These are phyloP conservation scores for Zhuqinia jingwanae DNA, from an alignment of 2,888 invertebrate species.

Conservation along the genomic window DNA sequence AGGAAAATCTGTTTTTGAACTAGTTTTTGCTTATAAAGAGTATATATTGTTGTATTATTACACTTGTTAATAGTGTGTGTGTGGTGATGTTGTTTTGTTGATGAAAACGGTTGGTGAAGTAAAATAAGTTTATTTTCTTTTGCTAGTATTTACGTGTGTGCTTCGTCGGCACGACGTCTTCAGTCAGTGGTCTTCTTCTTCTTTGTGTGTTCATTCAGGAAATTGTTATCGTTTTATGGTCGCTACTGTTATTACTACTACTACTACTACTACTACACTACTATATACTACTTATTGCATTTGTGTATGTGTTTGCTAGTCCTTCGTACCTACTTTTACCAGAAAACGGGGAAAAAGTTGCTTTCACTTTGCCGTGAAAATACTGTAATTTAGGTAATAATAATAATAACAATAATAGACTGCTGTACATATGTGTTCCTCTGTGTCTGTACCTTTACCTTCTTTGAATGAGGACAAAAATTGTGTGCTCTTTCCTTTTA, in stretches of 20 bases:
- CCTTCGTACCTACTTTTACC: background rate
- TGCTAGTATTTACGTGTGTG: background rate
- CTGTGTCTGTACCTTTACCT: no score
- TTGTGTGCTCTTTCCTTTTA: background rate
- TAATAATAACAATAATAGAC: background rate
- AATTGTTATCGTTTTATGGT: conserved; percentile 57
- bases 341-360: background rate
- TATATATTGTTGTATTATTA: no score
- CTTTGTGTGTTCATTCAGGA: conserved; percentile 53
- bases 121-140: no score
- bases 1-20: conserved; percentile 25
- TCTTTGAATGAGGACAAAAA: background rate
- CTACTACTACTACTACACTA: no score
- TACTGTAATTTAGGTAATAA: background rate
- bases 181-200: conserved; percentile 2
- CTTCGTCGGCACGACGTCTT: background rate
- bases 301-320: background rate
- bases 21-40: background rate
- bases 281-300: background rate
- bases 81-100: no score
- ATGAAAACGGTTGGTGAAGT: background rate
- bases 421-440: no score
- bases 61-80: no score
- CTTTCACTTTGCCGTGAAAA: background rate
- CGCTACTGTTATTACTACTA: background rate